Base-by-base conservation (phyloP, 2,888 invertebrate species). In the Plemyria rubiginata region DNA sequence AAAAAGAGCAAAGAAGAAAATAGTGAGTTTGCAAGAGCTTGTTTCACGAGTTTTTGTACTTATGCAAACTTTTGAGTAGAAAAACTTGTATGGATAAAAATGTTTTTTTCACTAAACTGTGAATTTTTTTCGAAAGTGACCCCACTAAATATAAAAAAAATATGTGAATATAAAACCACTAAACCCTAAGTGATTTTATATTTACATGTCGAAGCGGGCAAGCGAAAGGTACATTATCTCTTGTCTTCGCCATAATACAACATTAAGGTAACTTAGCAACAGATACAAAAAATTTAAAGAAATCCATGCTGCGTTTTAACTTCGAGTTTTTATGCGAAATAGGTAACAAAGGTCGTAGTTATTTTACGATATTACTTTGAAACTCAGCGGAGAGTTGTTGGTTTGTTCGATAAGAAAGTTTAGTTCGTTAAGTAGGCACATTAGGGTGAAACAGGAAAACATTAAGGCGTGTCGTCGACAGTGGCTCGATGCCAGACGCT, bases 391-490 rank as follows among this genome's bases (percentile, higher is more conserved):
- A 73, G 75, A 85, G 84, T 85, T 86, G 86, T 88, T 79, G 85
- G 87, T 87, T 50, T 81, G 84, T 83, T 81, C 80, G 90, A 91
- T 90, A 90, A 90, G 88, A 90, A 90, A 89, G 85, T 90, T 90
- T 84, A 87, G 87, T 90, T 89, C 82, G 85, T 88, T 90, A 90
- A 90, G 88, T 90, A 88, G 90, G 84, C 84, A 89, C 91, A 89
- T 90, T 90, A 90, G 82, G 86, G 82, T 79, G 82, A 81, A 87
- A 87, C 89, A 88, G 89, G 89, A 90, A 90, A 88, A 89, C 88
- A 87, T 90, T 89, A 86, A 82, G 84, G 84, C 75, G 82, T 84
- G 85, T 85, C 85, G 84, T 75, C 83, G 82, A 77, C 85, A 83
- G 85, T 85, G 89, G 88, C 87, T 78, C 83, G 78, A 78, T 84